Base-by-base conservation (phyloP, 2,888 invertebrate genomes). In the Lissonota sp. region DNA sequence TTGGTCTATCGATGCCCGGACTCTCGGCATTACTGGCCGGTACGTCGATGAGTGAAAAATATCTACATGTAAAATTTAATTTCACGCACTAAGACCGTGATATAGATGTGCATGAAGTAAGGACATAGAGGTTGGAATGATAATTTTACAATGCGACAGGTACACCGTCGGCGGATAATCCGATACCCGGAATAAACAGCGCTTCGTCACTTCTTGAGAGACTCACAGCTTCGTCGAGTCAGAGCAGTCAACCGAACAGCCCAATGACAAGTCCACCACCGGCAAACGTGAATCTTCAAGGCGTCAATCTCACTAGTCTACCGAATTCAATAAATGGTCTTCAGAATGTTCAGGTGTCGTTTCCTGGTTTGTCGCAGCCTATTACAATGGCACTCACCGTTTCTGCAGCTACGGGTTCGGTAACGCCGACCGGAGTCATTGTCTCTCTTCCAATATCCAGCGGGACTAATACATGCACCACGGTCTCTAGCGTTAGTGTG, bases 301-400 rank as follows among this genome's bases (percentile, higher is more conserved):
- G 96, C 86, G 94, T 97, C 85, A 96, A 96, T 92, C 93, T 97
- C 86, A 95, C 96, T 70, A 95, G 94, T 89, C 92, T 95, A 82
- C 95, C 95, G 86, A 95, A 93, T 86, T 90, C 93, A 14, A 92
- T 96, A 73, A 95, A 96, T 81, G 96, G 96, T 40, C 93, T 97
- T 66, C 97, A 97, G 91, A 97, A 96, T 92, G 96, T 96, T 71
- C 87, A 94, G 93, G 95, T 97, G 63, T 97, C 97, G 90, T 95
- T 97, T 88, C 96, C 97, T 8, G 97, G 97, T 53, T 94, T 97
- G 74, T 95, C 97, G n/a, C 97, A 97, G 85, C 97, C 97, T 4
- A 97, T 97, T 86, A 97, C 97, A 66, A 93, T 97, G 87, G 96
- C 96, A 53, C 93, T 97, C 80, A 96, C 95, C 87, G 95, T 96